Conservation (phyloP, 2,888 invertebrate genomes). For the Lepidocyrtoides sp. region DNA sequence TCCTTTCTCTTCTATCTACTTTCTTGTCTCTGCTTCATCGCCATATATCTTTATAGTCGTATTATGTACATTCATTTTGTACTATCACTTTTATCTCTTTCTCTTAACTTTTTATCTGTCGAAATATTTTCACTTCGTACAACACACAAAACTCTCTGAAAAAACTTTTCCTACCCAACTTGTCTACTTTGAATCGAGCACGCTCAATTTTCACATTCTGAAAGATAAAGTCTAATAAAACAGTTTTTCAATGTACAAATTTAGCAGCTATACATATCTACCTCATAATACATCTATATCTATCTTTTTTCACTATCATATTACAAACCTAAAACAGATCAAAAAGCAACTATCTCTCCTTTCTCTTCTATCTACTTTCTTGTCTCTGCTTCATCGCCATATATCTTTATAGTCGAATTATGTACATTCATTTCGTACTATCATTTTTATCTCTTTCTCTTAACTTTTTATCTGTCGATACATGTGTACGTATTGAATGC, state of each 20-base stretch:
- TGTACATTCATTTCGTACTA: conserved; percentile 6
- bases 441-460: conserved; percentile 36
- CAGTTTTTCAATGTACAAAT: background rate
- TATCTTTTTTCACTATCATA: background rate
- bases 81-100: conserved; percentile 29
- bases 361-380: background rate
- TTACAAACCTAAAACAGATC: background rate
- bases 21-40: background rate
- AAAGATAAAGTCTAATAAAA: background rate
- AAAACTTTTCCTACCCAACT: background rate
- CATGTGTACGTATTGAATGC: background rate
- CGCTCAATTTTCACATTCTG: conserved; percentile 27
- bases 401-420: background rate
- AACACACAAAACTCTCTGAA: background rate
- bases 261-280: no score
- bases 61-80: background rate
- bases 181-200: background rate
- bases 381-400: background rate
- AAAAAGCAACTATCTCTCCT: conserved; percentile 5
- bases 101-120: conserved; percentile 65
- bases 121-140: conserved; percentile 18
- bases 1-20: background rate
- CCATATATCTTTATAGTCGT: background rate
- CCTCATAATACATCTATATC: no score
- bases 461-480: conserved; percentile 68